phyloP scores from a whole-genome alignment of 2,888 invertebrate species.

The Mystacides longicornis region DNA sequence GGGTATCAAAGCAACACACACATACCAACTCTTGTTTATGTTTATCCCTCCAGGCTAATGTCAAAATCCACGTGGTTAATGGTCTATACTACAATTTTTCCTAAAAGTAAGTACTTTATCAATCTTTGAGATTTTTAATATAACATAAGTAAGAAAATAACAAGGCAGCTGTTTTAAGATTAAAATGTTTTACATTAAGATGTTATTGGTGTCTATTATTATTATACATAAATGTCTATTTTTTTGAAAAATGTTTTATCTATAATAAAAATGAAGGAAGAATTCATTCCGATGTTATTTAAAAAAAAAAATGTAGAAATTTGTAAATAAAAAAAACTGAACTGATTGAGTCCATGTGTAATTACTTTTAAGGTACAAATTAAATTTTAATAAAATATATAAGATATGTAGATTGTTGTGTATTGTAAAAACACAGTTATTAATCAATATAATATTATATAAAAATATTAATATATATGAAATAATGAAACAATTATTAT shows the following conservation, averaged over 20 bases:
- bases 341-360: conserved; percentile 19
- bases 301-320: conserved; percentile 7
- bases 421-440: too few relatives aligned
- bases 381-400: not conserved
- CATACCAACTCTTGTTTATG: too few relatives aligned
- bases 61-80: too few relatives aligned
- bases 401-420: not conserved
- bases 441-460: too few relatives aligned
- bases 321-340: conserved; percentile 19
- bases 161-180: not conserved
- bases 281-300: not conserved
- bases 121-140: too few relatives aligned
- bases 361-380: conserved; percentile 14
- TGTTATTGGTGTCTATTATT: conserved; percentile 10
- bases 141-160: too few relatives aligned
- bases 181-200: not conserved
- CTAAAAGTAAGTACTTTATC: too few relatives aligned
- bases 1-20: too few relatives aligned
- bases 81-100: too few relatives aligned
- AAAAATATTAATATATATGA: too few relatives aligned
- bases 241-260: conserved; percentile 19
- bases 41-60: too few relatives aligned
- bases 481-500: not conserved
- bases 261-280: conserved; percentile 2
- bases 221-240: conserved; percentile 20